phyloP scores from a whole-genome alignment of 2,797 vertebrate species.

The Staurois parvus region DNA sequence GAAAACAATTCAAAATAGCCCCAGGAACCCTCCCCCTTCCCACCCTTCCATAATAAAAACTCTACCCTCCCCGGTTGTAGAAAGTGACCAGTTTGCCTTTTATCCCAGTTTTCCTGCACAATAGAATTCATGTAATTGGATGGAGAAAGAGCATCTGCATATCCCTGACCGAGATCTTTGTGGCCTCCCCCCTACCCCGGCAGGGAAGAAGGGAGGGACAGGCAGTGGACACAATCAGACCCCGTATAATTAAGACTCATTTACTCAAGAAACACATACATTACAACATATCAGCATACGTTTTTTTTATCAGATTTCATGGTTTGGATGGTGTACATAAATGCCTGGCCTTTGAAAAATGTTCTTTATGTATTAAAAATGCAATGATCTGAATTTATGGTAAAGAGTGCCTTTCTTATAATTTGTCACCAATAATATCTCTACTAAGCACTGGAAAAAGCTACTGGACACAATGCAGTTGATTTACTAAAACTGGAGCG shows the following conservation, averaged over 20 bases:
- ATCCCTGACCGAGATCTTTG: slow-evolving; percentile 38
- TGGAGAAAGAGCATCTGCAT: not conserved
- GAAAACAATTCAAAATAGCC: slow-evolving; percentile 27
- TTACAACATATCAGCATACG: not conserved
- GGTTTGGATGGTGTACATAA: not conserved
- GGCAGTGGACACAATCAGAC: not conserved
- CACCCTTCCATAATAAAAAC: fast-evolving
- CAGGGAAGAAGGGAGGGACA: slow-evolving; percentile 16
- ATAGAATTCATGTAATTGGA: not conserved
- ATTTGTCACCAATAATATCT: too few relatives aligned
- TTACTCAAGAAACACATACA: slow-evolving; percentile 53
- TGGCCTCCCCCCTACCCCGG: not conserved
- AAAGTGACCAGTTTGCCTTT: slow-evolving; percentile 11
- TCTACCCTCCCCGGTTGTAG: not conserved
- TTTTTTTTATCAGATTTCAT: not conserved
- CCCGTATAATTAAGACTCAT: slow-evolving; percentile 66
- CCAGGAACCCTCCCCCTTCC: slow-evolving; percentile 6
- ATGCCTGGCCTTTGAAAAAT: not conserved
- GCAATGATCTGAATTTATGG: not conserved
- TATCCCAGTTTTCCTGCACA: not conserved
- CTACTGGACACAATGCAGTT: not conserved
- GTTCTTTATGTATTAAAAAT: not conserved
- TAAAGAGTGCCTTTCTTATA: too few relatives aligned
- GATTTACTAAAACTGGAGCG: too few relatives aligned
- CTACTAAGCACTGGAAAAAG: not conserved